Conservation (phyloP, 2,797 vertebrate species). For the Acanthurus leucopareius region DNA sequence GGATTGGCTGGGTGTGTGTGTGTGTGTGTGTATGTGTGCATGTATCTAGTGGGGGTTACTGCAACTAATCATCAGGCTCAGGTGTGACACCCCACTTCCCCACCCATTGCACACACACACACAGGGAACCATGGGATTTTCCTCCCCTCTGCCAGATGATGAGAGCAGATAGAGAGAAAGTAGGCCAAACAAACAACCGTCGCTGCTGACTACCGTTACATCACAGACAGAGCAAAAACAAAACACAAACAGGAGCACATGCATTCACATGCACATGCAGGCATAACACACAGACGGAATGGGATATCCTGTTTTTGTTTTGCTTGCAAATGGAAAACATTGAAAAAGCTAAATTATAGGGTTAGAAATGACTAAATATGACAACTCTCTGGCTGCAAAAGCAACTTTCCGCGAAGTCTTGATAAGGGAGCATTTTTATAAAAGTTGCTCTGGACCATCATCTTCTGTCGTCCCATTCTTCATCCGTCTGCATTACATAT, state of each 20-base stretch:
- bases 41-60: constrained; percentile 52
- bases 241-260: constrained; percentile 46
- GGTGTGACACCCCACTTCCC: constrained; percentile 71
- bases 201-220: constrained; percentile 73
- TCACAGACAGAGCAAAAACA: constrained; percentile 54
- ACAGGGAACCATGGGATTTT: constrained; percentile 72
- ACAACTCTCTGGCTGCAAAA: constrained; percentile 40
- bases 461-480: constrained; percentile 42
- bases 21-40: constrained; percentile 10
- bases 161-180: constrained; percentile 79
- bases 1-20: constrained; percentile 51
- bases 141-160: constrained; percentile 76
- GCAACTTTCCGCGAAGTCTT: constrained; percentile 47
- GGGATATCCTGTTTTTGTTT: constrained; percentile 81
- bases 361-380: constrained; percentile 36
- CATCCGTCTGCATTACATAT: constrained; percentile 60
- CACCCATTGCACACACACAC: constrained; percentile 52
- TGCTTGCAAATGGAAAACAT: constrained; percentile 43
- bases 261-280: constrained; percentile 39
- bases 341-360: constrained; percentile 24
- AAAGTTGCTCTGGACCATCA: constrained; percentile 36
- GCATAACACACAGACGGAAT: constrained; percentile 46
- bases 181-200: constrained; percentile 84
- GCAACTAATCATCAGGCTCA: constrained; percentile 77
- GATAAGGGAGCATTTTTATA: constrained; percentile 30